Conservation (phyloP, 2,888 invertebrate species). For the Galeruca laticollis region DNA sequence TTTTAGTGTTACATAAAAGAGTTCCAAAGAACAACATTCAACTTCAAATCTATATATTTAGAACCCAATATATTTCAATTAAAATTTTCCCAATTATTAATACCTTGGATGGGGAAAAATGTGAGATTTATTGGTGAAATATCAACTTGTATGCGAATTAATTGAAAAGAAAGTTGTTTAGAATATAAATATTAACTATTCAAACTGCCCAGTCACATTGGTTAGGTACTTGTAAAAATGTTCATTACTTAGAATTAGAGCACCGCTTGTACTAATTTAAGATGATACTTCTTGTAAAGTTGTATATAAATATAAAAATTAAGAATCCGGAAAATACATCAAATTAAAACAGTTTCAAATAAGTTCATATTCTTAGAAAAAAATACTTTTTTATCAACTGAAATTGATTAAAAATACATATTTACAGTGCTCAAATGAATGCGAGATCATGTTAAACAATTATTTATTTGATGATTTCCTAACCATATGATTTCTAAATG, state of each 20-base stretch:
- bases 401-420: too few species aligned
- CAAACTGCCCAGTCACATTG: conserved; percentile 60
- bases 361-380: background rate
- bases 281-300: conserved; percentile 52
- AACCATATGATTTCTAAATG: too few species aligned
- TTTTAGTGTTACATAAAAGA: too few species aligned
- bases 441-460: too few species aligned
- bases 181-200: conserved; percentile 22
- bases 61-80: too few species aligned
- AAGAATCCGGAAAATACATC: conserved; percentile 4
- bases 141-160: background rate
- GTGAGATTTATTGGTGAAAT: background rate
- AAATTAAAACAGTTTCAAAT: background rate
- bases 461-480: too few species aligned
- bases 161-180: conserved; percentile 21
- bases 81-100: too few species aligned
- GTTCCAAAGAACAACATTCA: too few species aligned
- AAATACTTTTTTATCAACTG: too few species aligned
- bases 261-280: conserved; percentile 63
- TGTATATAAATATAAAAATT: conserved; percentile 51
- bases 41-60: too few species aligned
- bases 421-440: too few species aligned
- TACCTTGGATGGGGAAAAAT: too few species aligned
- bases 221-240: conserved; percentile 49
- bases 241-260: conserved; percentile 53